Evolutionary conservation across 2,113 vertebrate genomes (phyloP).

Genomic region (Suricata suricatta): DNA sequence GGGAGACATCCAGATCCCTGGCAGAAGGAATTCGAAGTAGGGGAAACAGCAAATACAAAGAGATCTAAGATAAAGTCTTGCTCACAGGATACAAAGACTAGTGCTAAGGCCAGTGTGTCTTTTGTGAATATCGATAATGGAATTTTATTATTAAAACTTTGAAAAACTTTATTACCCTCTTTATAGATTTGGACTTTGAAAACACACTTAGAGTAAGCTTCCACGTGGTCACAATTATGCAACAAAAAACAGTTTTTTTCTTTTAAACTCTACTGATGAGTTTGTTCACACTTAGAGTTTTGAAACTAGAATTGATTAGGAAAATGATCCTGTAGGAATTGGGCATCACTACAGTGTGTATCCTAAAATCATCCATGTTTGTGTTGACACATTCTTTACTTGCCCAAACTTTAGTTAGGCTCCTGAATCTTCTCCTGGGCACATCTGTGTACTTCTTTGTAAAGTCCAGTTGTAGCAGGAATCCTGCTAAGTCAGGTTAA

Average conservation of each 20-base stretch:
- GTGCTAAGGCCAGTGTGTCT: not conserved
- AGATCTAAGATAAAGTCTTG: not conserved
- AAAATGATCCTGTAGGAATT: not conserved
- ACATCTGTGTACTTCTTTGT: not conserved
- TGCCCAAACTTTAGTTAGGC: not conserved
- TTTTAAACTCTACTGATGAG: not conserved
- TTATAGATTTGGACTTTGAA: not conserved
- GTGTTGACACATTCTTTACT: not conserved
- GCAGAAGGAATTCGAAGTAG: not conserved
- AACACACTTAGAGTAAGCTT: not conserved
- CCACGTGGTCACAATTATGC: not conserved
- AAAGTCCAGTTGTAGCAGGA: not conserved
- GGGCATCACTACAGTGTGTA: not conserved
- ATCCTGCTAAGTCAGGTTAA: not conserved
- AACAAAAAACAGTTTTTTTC: not conserved
- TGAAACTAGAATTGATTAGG: not conserved
- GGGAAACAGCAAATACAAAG: not conserved
- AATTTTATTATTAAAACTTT: not conserved
- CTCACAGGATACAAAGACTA: not conserved
- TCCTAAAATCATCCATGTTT: not conserved
- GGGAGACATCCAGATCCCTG: not conserved
- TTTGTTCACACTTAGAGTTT: not conserved
- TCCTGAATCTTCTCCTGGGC: not conserved
- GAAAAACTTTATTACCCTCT: not conserved
- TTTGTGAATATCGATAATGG: not conserved